These are phyloP conservation scores for Periophthalmus modestus DNA, from an alignment of 2,113 vertebrate genomes.

Conservation along the genomic window DNA sequence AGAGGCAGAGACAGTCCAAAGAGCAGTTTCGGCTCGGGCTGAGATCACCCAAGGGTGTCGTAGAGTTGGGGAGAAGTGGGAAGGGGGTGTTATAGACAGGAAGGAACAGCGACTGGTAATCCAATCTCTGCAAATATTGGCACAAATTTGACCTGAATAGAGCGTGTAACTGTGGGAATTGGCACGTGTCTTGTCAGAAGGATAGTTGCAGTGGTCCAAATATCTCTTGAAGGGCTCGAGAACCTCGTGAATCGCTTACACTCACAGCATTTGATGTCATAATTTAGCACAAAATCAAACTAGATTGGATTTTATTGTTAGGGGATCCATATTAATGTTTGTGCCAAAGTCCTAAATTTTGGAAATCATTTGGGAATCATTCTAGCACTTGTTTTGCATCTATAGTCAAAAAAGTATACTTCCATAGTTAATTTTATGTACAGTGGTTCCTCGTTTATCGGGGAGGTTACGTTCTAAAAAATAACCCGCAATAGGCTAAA, in stretches of 20 bases:
- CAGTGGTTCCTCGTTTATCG: no score
- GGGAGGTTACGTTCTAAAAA: no score
- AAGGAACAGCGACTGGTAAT: neutral
- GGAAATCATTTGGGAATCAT: no score
- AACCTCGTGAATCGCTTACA: neutral
- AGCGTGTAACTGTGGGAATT: neutral
- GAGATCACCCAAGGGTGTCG: slow-evolving; percentile 36
- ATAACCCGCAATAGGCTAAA: no score
- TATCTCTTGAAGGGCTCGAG: neutral
- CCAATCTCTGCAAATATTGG: neutral
- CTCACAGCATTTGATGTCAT: neutral
- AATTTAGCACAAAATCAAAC: neutral
- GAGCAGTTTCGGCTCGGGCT: slow-evolving; percentile 48
- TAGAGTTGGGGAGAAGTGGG: slow-evolving; percentile 10
- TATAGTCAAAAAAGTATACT: no score
- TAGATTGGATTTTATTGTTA: no score
- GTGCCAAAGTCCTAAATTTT: no score
- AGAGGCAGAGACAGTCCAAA: slow-evolving; percentile 51
- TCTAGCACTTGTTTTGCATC: no score
- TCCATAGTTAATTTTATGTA: no score
- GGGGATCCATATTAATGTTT: no score
- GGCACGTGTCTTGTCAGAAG: neutral
- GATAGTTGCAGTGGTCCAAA: neutral
- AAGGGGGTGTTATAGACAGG: slow-evolving; percentile 3
- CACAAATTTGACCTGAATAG: neutral